Conservation (phyloP, 2,113 vertebrate genomes). For the Prunella himalayana region DNA sequence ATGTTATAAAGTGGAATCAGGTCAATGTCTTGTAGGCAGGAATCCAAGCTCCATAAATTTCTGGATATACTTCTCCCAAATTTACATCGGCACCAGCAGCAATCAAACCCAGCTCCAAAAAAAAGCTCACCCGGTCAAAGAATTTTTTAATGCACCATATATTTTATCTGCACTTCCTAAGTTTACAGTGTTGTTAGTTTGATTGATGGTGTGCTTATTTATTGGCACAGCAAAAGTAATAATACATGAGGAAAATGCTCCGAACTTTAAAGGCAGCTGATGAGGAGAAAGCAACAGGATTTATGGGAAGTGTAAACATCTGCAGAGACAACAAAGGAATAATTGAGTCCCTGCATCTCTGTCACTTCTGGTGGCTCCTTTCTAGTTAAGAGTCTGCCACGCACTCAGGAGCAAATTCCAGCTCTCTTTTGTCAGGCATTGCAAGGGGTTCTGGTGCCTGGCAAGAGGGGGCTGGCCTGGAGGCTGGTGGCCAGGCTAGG, state of each 20-base stretch:
- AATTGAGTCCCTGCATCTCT: constrained; percentile 63
- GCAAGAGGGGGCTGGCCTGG: neutral
- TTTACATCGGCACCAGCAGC: constrained; percentile 62
- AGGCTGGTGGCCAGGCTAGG: neutral
- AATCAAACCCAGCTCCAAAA: constrained; percentile 46
- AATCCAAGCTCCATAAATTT: constrained; percentile 60
- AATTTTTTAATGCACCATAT: constrained; percentile 70
- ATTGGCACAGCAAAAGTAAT: constrained; percentile 69
- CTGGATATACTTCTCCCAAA: constrained; percentile 56
- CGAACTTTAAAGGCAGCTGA: constrained; percentile 59
- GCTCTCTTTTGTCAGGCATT: neutral
- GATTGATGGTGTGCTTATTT: constrained; percentile 74
- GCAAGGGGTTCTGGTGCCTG: neutral
- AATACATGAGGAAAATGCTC: constrained; percentile 69
- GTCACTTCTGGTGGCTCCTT: constrained; percentile 8
- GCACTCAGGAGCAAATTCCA: neutral
- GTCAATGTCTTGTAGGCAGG: constrained; percentile 38
- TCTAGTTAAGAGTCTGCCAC: neutral
- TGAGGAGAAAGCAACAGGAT: constrained; percentile 60
- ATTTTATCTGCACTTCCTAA: constrained; percentile 73
- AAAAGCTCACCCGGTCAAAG: constrained; percentile 56
- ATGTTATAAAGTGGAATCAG: constrained; percentile 66
- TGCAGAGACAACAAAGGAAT: constrained; percentile 68
- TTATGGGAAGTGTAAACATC: constrained; percentile 74
- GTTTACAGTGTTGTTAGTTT: constrained; percentile 77